Evolutionary conservation across 2,888 invertebrate genomes (phyloP).

Genomic region (Dinocampus coccinellae): DNA sequence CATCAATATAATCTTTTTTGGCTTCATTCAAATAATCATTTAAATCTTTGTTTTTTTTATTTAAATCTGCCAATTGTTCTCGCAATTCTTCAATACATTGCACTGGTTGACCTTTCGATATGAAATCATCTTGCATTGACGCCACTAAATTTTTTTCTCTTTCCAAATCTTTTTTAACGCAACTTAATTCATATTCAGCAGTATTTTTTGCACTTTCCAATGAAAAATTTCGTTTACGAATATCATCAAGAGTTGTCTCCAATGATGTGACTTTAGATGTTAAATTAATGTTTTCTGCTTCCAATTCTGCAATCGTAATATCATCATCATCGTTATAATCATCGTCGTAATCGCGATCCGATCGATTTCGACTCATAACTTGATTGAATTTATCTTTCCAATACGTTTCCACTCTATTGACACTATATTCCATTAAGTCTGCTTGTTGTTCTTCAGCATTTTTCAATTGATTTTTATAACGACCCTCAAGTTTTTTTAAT

Average conservation of each 20-base stretch:
- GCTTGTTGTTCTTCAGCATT: slow-evolving; percentile 60
- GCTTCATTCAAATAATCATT: slow-evolving; percentile 63
- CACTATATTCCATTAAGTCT: slow-evolving; percentile 56
- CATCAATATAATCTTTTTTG: slow-evolving; percentile 60
- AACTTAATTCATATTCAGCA: slow-evolving; percentile 52
- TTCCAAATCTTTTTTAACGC: slow-evolving; percentile 54
- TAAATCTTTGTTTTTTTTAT: slow-evolving; percentile 57
- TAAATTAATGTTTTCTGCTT: slow-evolving; percentile 50
- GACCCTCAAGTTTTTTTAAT: slow-evolving; percentile 57
- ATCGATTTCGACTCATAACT: slow-evolving; percentile 46
- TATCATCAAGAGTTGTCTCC: slow-evolving; percentile 48
- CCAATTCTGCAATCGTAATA: slow-evolving; percentile 44
- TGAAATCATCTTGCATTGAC: slow-evolving; percentile 50
- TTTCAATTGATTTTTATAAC: slow-evolving; percentile 59
- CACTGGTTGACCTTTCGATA: slow-evolving; percentile 41
- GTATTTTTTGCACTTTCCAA: slow-evolving; percentile 54
- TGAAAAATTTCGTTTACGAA: slow-evolving; percentile 51
- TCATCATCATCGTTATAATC: slow-evolving; percentile 36
- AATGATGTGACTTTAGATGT: slow-evolving; percentile 51
- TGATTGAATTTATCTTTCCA: slow-evolving; percentile 49
- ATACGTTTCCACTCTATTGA: slow-evolving; percentile 56
- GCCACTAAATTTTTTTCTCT: slow-evolving; percentile 50
- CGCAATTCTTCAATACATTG: slow-evolving; percentile 53
- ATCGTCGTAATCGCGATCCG: slow-evolving; percentile 37
- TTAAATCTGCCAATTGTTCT: slow-evolving; percentile 49